Evolutionary conservation across 2,888 invertebrate genomes (phyloP).

Genomic region (Sinhomidia bicolor): DNA sequence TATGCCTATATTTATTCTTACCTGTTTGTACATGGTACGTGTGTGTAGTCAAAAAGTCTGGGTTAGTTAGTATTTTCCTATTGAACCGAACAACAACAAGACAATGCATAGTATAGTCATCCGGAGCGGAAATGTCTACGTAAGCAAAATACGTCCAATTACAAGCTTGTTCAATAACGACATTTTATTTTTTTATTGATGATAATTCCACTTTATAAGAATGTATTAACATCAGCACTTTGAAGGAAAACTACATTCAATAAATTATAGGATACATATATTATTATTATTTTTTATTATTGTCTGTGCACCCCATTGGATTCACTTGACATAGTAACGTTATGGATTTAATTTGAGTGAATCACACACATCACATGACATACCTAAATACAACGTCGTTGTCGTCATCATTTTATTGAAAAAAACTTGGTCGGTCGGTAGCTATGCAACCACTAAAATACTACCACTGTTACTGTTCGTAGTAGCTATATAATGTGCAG

Average conservation of each 20-base stretch:
- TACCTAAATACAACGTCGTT: neutral
- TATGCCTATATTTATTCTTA: neutral
- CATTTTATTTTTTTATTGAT: neutral
- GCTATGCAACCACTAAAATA: too few species aligned
- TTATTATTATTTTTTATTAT: too few species aligned
- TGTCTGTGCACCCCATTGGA: too few species aligned
- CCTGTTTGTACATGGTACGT: neutral
- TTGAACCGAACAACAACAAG: too few species aligned
- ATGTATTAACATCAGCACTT: neutral
- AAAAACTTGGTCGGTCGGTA: constrained; percentile 15
- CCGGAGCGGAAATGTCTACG: neutral
- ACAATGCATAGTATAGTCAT: too few species aligned
- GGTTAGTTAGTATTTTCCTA: too few species aligned
- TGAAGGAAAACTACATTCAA: neutral
- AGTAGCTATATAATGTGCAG: too few species aligned
- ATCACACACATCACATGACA: constrained; percentile 10
- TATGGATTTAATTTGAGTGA: neutral
- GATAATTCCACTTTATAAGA: neutral
- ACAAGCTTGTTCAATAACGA: neutral
- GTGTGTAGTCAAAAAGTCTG: too few species aligned
- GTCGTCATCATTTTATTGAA: neutral
- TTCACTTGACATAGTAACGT: neutral
- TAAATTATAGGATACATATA: neutral
- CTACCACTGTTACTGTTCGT: too few species aligned
- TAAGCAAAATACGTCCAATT: constrained; percentile 5